Base-by-base conservation (phyloP, 1,140 invertebrate species). In the Habropoda laboriosa region DNA sequence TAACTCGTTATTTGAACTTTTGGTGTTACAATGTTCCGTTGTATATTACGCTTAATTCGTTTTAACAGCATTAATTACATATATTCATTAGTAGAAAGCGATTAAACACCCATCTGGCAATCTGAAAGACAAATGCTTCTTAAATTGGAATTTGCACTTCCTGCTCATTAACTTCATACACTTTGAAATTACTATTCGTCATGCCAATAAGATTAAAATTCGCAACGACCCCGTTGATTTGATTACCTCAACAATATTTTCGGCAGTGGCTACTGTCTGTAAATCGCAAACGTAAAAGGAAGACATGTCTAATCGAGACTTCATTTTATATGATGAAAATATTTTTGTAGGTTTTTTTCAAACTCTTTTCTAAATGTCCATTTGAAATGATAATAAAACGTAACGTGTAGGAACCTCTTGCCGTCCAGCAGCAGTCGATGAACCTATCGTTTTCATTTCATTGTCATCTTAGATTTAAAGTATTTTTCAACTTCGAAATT, bases 1-100 rank as follows among this genome's bases (percentile, higher is more conserved):
- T 55, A 83, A 74, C 77, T 81, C 30, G 40, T 78, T 47, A 60
- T 85, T 86, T 86, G 74, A 86, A 87, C 79, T 87, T 84, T 80
- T 78, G 85, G 82, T 86, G 66, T 87, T 85, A 60, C 61, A 47
- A 53, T 79, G 35, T 79, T 73, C 47, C 38, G 18, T 64, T 63
- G 77, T 64, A 64, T 78, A 35, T 74, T 68, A 70, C 49, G 30
- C 40, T 30, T 53, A 66, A 64, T 30, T 47, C 21, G 57, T 68
- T 67, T 53, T 16, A 63, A 81, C 45, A 78, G 47, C 35, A 60
- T 74, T 47, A 73, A 71, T 63, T 60, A 74, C 47, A 55, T 45
- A 78, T 42, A 53, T 76, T 68, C 27, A 57, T 57, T 78, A 78
- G 35, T 79, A 79, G 38, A 72, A 79, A 79, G 70, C 58, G 16